Percentiles rank a stretch among this genome's conserved stretches.
phyloP scores from a whole-genome alignment of 2,797 vertebrate genomes.

The Oryzias sinensis region DNA sequence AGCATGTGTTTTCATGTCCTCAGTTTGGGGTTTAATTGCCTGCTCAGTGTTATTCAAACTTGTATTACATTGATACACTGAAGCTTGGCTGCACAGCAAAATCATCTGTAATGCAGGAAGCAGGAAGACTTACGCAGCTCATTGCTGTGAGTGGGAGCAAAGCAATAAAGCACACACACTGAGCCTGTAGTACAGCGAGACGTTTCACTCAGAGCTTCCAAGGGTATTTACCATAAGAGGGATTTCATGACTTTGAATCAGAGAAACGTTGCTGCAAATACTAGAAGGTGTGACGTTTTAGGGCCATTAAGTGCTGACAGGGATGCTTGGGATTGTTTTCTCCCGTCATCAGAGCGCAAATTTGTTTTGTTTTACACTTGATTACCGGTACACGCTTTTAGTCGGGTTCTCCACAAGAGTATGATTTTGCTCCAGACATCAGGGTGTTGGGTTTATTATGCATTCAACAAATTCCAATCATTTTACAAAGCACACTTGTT shows the following conservation, averaged over 20 bases:
- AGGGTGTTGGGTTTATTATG: constrained; percentile 48
- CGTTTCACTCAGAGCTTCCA: constrained; percentile 12
- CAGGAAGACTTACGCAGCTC: constrained; percentile 55
- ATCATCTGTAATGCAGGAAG: constrained; percentile 55
- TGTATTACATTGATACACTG: constrained; percentile 53
- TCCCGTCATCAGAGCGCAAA: constrained; percentile 17
- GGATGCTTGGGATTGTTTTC: not conserved
- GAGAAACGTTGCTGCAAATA: constrained; percentile 38
- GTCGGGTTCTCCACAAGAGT: constrained; percentile 60
- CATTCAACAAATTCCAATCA: constrained; percentile 72
- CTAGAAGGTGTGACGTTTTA: constrained; percentile 35
- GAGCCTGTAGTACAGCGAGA: too few species aligned
- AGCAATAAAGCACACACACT: constrained; percentile 18
- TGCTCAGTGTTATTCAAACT: constrained; percentile 67
- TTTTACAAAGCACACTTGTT: constrained; percentile 49
- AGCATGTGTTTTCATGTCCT: constrained; percentile 57
- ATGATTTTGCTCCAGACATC: constrained; percentile 57
- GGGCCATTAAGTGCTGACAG: constrained; percentile 17
- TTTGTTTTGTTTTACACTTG: constrained; percentile 9
- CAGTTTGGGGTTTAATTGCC: constrained; percentile 60
- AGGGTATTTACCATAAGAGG: constrained; percentile 54
- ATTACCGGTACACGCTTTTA: constrained; percentile 32
- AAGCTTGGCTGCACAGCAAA: constrained; percentile 41
- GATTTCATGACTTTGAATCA: constrained; percentile 34
- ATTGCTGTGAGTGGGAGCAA: constrained; percentile 55